Evolutionary conservation across 2,113 vertebrate species (phyloP).

Genomic region (Sturnira hondurensis): DNA sequence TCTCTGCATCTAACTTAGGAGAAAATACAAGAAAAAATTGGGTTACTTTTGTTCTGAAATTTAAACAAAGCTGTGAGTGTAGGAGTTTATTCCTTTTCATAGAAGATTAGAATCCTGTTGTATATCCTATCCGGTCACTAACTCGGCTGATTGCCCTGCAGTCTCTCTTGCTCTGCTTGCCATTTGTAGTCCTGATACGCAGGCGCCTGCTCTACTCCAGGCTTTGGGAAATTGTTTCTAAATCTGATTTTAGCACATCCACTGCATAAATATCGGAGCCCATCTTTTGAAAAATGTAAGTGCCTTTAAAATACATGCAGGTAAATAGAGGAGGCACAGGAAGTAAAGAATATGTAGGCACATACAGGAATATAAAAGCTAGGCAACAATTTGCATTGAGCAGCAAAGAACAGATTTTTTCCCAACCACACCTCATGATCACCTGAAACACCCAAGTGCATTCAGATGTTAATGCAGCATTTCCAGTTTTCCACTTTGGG

Average conservation of each 20-base stretch:
- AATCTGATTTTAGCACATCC: background rate
- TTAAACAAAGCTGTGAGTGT: background rate
- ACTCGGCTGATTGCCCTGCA: accelerated
- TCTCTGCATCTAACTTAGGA: background rate
- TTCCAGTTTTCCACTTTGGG: background rate
- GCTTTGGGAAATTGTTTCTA: background rate
- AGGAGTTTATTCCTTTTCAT: background rate
- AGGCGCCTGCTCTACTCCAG: background rate
- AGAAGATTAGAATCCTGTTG: background rate
- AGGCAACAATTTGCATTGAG: background rate
- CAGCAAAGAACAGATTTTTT: background rate
- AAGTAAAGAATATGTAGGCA: background rate
- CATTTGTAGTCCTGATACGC: background rate
- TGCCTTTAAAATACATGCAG: background rate
- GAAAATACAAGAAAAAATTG: background rate
- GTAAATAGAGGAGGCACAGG: background rate
- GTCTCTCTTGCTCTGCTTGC: background rate
- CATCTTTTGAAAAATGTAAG: background rate
- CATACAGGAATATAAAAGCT: background rate
- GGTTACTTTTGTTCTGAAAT: background rate
- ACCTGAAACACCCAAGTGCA: background rate
- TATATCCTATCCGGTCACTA: background rate
- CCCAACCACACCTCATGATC: background rate
- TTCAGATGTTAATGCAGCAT: background rate
- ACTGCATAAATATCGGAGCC: background rate